phyloP scores from a whole-genome alignment of 2,113 vertebrate genomes.

The Montifringilla adamsi region DNA sequence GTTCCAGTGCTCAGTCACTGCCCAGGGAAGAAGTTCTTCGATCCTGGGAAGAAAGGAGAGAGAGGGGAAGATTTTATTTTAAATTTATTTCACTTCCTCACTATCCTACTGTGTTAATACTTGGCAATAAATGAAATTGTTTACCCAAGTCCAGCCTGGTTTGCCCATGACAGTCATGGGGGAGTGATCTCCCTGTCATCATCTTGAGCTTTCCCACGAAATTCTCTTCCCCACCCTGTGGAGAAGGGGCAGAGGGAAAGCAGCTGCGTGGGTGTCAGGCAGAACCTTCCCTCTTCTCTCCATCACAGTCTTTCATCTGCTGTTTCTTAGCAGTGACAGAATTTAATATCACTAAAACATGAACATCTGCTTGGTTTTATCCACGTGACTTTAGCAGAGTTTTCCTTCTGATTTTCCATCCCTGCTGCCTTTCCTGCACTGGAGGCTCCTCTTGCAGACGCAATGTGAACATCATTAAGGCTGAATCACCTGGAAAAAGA shows the following conservation, averaged over 20 bases:
- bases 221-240: background rate
- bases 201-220: background rate
- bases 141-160: background rate
- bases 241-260: background rate
- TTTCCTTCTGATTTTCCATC: background rate
- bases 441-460: background rate
- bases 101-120: background rate
- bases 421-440: background rate
- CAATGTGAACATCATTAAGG: background rate
- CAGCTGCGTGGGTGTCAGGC: background rate
- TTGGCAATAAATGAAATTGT: background rate
- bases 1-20: background rate
- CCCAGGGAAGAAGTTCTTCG: background rate
- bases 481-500: background rate
- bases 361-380: background rate
- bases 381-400: rapidly evolving
- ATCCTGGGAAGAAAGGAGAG: background rate
- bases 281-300: background rate
- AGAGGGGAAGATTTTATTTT: rapidly evolving
- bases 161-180: background rate
- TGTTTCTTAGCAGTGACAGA: background rate
- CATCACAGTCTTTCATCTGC: background rate
- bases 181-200: background rate
- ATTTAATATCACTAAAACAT: background rate
- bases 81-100: background rate